A percentile compares a stretch with the other conserved stretches of the same genome.
Conservation (phyloP, 1,140 invertebrate species). For the Stratiolaelaps scimitus region DNA sequence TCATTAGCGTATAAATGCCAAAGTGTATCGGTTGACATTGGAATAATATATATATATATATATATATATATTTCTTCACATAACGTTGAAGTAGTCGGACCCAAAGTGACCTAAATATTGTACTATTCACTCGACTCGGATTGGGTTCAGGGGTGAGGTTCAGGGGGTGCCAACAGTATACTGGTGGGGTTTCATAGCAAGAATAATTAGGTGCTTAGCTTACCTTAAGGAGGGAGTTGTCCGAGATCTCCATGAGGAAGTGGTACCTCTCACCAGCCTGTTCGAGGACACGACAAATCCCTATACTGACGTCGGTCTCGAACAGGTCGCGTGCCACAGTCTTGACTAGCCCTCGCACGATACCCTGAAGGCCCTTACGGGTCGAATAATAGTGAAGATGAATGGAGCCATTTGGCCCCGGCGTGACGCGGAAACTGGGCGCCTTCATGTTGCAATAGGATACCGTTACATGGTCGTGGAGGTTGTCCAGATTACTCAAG, state of each 20-base stretch:
- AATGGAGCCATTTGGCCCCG: slow-evolving; percentile 38
- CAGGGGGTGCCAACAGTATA: neutral
- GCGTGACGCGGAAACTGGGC: slow-evolving; percentile 43
- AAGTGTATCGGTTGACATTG: too few species aligned
- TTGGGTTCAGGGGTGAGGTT: neutral
- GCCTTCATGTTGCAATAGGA: slow-evolving; percentile 40
- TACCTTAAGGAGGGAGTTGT: slow-evolving; percentile 28
- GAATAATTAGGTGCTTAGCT: neutral
- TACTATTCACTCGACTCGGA: too few species aligned
- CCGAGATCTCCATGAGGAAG: slow-evolving; percentile 26
- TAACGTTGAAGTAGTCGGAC: too few species aligned
- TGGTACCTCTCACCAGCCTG: slow-evolving; percentile 24
- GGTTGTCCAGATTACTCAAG: slow-evolving; percentile 69
- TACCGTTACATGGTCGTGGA: slow-evolving; percentile 53
- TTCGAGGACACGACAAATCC: slow-evolving; percentile 6
- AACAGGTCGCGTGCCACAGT: slow-evolving; percentile 40
- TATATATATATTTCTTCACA: too few species aligned
- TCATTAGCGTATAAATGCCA: too few species aligned
- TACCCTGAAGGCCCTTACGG: slow-evolving; percentile 39
- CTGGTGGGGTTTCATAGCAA: slow-evolving; percentile 14
- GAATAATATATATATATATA: too few species aligned
- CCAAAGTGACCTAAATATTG: too few species aligned
- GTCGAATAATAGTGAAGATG: slow-evolving; percentile 43
- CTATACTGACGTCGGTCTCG: slow-evolving; percentile 39
- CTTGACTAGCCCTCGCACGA: slow-evolving; percentile 41